These are phyloP conservation scores for Drosophila putrida DNA, from an alignment of 2,888 invertebrate species.

Conservation along the genomic window DNA sequence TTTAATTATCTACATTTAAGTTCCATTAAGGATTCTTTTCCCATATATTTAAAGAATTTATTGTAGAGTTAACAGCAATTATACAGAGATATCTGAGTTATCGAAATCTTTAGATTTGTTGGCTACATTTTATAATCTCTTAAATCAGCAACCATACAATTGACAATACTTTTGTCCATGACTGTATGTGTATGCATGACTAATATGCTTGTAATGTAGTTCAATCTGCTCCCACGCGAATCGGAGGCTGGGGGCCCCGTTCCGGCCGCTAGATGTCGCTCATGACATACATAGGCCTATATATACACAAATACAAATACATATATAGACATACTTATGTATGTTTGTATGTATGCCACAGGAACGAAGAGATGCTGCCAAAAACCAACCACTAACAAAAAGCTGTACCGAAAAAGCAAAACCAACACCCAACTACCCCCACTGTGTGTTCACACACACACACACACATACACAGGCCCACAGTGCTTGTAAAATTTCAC, in stretches of 20 bases:
- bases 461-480: conserved; percentile 13
- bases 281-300: conserved; percentile 75
- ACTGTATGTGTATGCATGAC: conserved; percentile 38
- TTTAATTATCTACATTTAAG: too few relatives aligned
- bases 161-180: too few relatives aligned
- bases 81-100: too few relatives aligned
- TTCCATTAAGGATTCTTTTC: too few relatives aligned
- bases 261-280: conserved; percentile 70
- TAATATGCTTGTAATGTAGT: conserved; percentile 71
- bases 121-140: too few relatives aligned
- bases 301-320: conserved; percentile 27
- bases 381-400: conserved; percentile 69
- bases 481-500: conserved; percentile 53
- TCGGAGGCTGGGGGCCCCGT: conserved; percentile 22
- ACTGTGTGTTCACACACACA: conserved; percentile 41
- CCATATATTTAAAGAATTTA: too few relatives aligned
- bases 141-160: too few relatives aligned
- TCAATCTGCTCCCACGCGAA: conserved; percentile 63
- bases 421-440: conserved; percentile 78
- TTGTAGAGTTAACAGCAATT: too few relatives aligned
- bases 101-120: too few relatives aligned
- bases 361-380: conserved; percentile 41
- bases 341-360: conserved; percentile 69
- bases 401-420: conserved; percentile 69
- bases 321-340: conserved; percentile 35